phyloP scores from a whole-genome alignment of 1,140 invertebrate species.

The Venustaconcha ellipsiformis region DNA sequence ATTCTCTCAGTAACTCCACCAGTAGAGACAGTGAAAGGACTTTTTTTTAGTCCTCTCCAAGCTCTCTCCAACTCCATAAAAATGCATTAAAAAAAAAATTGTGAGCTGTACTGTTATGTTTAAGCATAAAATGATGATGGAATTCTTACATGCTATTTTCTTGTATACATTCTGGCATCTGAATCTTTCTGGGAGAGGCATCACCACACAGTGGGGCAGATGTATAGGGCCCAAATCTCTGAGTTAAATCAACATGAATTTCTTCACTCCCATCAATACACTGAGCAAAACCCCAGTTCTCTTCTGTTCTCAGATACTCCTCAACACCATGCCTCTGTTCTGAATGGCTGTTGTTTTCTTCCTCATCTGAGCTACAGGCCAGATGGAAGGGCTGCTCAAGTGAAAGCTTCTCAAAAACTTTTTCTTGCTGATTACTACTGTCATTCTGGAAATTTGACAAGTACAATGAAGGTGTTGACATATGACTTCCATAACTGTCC shows the following conservation, averaged over 20 bases:
- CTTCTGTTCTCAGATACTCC: not conserved
- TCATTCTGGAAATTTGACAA: constrained; percentile 54
- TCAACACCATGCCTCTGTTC: constrained; percentile 17
- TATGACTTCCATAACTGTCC: too few relatives aligned
- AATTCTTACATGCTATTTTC: too few relatives aligned
- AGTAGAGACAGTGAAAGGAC: too few relatives aligned
- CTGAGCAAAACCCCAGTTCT: not conserved
- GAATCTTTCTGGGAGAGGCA: constrained; percentile 23
- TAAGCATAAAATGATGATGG: too few relatives aligned
- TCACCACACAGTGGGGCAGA: constrained; percentile 33
- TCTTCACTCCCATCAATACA: constrained; percentile 13
- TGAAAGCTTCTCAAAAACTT: constrained; percentile 53
- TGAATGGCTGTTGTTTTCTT: constrained; percentile 30
- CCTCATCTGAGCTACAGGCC: constrained; percentile 34
- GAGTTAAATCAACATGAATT: constrained; percentile 29
- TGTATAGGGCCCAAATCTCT: constrained; percentile 22
- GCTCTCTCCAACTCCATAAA: too few relatives aligned
- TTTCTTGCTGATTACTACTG: constrained; percentile 53
- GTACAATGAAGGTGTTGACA: too few relatives aligned
- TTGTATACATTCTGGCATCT: too few relatives aligned
- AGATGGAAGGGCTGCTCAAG: constrained; percentile 24
- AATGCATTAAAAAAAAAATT: too few relatives aligned
- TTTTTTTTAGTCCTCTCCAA: too few relatives aligned
- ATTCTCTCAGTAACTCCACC: too few relatives aligned
- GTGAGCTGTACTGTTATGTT: too few relatives aligned